A percentile compares a stretch with the other conserved stretches of the same genome.
Conservation (phyloP, 53 echinoderm and acorn worm species). For the Apostichopus leukothele region DNA sequence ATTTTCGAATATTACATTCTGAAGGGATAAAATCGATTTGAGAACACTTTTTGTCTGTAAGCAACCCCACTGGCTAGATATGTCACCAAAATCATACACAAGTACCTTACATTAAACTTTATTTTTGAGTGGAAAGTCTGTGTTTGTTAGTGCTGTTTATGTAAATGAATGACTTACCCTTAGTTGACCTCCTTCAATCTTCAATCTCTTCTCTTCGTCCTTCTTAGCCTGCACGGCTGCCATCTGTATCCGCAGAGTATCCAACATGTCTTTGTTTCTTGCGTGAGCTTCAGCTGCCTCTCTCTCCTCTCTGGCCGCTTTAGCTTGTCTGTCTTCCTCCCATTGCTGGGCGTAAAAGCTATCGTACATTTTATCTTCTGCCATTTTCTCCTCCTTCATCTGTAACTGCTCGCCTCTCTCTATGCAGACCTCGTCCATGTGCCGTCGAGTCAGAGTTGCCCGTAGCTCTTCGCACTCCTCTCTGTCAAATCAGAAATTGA, state of each 20-base stretch:
- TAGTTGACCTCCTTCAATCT: constrained; percentile 83
- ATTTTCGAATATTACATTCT: too few species aligned
- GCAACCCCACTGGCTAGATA: too few species aligned
- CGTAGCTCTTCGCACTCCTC: constrained; percentile 97
- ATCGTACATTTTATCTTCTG: constrained; percentile 65
- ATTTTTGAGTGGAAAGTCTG: too few species aligned
- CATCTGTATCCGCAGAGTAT: constrained; percentile 81
- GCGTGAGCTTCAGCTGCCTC: constrained; percentile 68
- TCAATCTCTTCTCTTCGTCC: constrained; percentile 86
- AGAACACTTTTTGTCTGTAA: too few species aligned
- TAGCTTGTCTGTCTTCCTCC: constrained; percentile 86
- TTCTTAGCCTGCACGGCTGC: constrained; percentile 91
- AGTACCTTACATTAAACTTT: too few species aligned
- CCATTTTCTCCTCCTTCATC: constrained; percentile 77
- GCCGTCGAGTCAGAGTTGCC: constrained; percentile 84
- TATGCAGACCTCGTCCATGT: constrained; percentile 98
- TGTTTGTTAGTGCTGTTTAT: too few species aligned
- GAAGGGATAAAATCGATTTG: too few species aligned
- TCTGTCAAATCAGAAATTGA: constrained; percentile 42
- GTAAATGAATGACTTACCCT: constrained; percentile 63
- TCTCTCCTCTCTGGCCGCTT: constrained; percentile 86
- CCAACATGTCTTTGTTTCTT: constrained; percentile 84
- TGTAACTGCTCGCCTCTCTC: constrained; percentile 83
- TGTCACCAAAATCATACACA: too few species aligned
- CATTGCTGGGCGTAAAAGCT: constrained; percentile 92